phyloP scores from a whole-genome alignment of 1,140 invertebrate genomes.

The Drosophila nikananu region DNA sequence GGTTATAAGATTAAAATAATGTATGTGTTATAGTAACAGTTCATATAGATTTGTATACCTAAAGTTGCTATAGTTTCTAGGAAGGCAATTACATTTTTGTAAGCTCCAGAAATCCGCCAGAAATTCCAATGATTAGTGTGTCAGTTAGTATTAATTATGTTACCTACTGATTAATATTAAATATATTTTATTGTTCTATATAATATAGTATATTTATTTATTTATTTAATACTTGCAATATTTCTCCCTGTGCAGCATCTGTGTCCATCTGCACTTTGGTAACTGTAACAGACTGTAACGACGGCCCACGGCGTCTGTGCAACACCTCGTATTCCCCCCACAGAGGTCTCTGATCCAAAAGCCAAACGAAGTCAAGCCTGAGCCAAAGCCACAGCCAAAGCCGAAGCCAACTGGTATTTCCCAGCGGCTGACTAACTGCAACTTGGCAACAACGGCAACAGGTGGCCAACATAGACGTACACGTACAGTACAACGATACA shows the following conservation, averaged over 20 bases:
- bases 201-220: background rate
- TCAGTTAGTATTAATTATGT: no score
- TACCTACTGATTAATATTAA: background rate
- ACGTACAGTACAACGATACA: slow-evolving; percentile 32
- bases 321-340: slow-evolving; percentile 61
- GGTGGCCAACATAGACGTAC: slow-evolving; percentile 59
- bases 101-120: background rate
- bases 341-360: slow-evolving; percentile 35
- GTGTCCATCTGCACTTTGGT: slow-evolving; percentile 45
- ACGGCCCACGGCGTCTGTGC: slow-evolving; percentile 77
- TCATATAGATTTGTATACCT: background rate
- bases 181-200: background rate
- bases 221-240: background rate
- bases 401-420: slow-evolving; percentile 72
- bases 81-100: background rate
- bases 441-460: slow-evolving; percentile 58
- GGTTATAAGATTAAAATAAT: no score
- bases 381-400: background rate
- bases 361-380: slow-evolving; percentile 35
- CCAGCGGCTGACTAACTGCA: slow-evolving; percentile 76
- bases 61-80: background rate
- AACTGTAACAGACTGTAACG: slow-evolving; percentile 57
- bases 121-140: background rate
- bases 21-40: background rate
- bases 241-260: slow-evolving; percentile 17